Conservation (phyloP, 92 coral and sea anemone genomes). For the Actinernus sp. region DNA sequence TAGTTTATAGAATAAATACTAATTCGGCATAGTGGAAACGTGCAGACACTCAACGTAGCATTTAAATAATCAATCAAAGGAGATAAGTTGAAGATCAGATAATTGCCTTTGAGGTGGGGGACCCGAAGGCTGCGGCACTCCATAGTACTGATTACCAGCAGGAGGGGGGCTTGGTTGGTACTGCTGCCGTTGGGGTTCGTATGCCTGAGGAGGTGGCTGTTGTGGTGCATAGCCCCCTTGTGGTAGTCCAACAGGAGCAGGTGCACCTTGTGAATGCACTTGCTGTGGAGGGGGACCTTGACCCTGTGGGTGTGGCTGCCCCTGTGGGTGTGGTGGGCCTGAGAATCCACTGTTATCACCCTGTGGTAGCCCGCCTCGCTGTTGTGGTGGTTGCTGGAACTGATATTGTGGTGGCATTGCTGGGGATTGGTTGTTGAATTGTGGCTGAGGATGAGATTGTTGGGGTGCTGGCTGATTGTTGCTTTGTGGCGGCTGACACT, state of each 20-base stretch:
- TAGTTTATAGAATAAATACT: too few relatives aligned
- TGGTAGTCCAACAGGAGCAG: slow-evolving; percentile 12
- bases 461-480: slow-evolving; percentile 22
- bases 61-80: slow-evolving; percentile 92
- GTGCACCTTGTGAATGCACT: slow-evolving; percentile 23
- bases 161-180: slow-evolving; percentile 51
- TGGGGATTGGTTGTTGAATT: slow-evolving; percentile 4
- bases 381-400: slow-evolving; percentile 18
- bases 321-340: slow-evolving; percentile 19
- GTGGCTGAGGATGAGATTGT: slow-evolving; percentile 9
- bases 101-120: slow-evolving; percentile 83
- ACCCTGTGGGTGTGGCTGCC: slow-evolving; percentile 11
- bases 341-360: slow-evolving; percentile 12
- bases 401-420: slow-evolving; percentile 26
- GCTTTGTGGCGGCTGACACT: slow-evolving; percentile 31
- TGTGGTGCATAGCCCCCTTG: slow-evolving; percentile 23
- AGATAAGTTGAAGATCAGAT: slow-evolving; percentile 89
- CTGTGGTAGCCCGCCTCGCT: slow-evolving; percentile 17
- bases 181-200: slow-evolving; percentile 59
- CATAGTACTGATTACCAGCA: slow-evolving; percentile 48
- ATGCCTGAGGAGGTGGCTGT: slow-evolving; percentile 35
- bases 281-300: slow-evolving; percentile 26
- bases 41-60: too few relatives aligned
- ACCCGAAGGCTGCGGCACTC: slow-evolving; percentile 60
- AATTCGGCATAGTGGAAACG: too few relatives aligned